Evolutionary conservation across 2,113 vertebrate species (phyloP), one percentile per base, ranked within the genome.

Genomic region (Oreotrochilus melanogaster): DNA sequence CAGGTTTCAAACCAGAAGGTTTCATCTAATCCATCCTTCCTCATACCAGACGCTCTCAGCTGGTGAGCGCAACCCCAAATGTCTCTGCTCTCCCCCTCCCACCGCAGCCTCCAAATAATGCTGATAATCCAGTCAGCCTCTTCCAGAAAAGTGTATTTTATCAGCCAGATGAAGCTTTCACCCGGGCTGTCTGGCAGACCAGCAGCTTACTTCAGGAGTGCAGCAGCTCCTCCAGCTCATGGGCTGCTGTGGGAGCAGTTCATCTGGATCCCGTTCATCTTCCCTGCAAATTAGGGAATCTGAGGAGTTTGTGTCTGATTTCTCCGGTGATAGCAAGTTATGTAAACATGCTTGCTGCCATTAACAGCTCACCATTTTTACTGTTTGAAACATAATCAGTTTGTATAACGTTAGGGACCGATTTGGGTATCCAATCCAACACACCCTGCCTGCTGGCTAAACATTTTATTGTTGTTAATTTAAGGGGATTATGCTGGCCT

Each of bases 391-490:
- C 78, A 62, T 74, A 86, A 92, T 89, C 76, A 64, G 62, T 87
- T 84, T 95, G 80, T 91, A 25, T 89, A 89, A 89, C 3, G 25
- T 61, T 72, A 91, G 35, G 61, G 70, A 73, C 54, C 1, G 24
- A 65, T 48, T 31, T 67, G 74, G 71, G 30, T 62, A 37, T 66
- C 81, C 62, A 69, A 70, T 53, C 94, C 89, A 88, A 78, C 42
- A 85, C 33, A 23, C 28, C 10, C 89, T 73, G 94, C 67, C 58
- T 58, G 56, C 47, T 95, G 80, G 91, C 74, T 83, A 87, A 91
- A 95, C 50, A 37, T 86, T 95, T 91, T 79, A 91, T 79, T 82
- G 84, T 65, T 19, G 28, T 66, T 89, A 89, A 95, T 91, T 95
- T 93, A 97, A 69, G 62, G 58, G 25, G 39, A 75, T 58, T 73